Evolutionary conservation across 2,797 vertebrate genomes (phyloP), one percentile per base, ranked within the genome.

Genomic region (Characodon lateralis): DNA sequence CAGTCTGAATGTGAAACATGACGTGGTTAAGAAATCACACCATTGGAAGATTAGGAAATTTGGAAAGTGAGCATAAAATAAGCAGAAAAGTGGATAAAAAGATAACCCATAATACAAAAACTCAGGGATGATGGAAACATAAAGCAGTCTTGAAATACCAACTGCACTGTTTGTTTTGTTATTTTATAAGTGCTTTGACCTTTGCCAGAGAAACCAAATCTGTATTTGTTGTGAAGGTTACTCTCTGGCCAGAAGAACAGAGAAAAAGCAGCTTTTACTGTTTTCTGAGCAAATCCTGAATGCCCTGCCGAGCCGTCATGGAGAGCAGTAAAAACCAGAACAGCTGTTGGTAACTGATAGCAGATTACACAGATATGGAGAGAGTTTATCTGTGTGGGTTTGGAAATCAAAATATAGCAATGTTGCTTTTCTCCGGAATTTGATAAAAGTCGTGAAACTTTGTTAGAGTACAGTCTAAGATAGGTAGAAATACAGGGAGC

Each of bases 331-430:
- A 39, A 70, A 61, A 61, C 72, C 72, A 53, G 24, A 28, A 55
- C 73, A 71, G 68, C 66, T 63, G 72, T 51, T 41, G 43, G 51
- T 73, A 73, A 73, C 77, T 58, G 66, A 74, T 74, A 74, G 35
- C 26, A 69, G 56, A 75, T 80, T 55, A 72, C 55, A 51, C 56
- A 63, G 68, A 75, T 75, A 51, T 43, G 43, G 72, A 79, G 66
- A 63, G 24, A 61, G 55, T 39, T 79, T 61, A 53, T 79, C 55
- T n/a, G 31, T 48, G 2, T 20, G 51, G 51, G 28, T 53, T 16
- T 74, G 55, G 59, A 61, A 61, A 63, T 41, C 41, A 51, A 61
- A 73, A 68, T n/a, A 69, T 39, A 48, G 12, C 63, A 48, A 22
- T 69, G 31, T 31, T 35, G 31, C 51, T 46, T 74, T 74, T 10